Percentiles rank a stretch among this genome's conserved stretches.
These are phyloP conservation scores for Brachionichthys hirsutus DNA, from an alignment of 2,113 vertebrate genomes.

Conservation along the genomic window DNA sequence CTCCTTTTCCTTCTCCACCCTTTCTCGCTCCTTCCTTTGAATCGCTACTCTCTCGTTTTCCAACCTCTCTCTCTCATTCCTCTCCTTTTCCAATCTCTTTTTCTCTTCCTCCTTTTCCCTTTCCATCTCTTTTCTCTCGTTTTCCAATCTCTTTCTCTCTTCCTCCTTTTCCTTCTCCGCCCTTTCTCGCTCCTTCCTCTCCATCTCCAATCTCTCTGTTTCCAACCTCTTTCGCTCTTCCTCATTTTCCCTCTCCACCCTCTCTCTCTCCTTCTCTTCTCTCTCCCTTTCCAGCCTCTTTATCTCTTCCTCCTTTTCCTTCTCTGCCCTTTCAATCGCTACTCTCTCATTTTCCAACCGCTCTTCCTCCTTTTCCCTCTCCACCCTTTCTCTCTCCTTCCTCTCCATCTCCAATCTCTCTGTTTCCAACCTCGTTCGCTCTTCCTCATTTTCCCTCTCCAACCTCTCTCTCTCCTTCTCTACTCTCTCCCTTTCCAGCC, in stretches of 20 bases:
- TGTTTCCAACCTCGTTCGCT: too few species aligned
- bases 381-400: conserved; percentile 16
- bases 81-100: conserved; percentile 1
- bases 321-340: background rate
- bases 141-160: background rate
- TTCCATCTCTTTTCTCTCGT: background rate
- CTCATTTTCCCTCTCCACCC: background rate
- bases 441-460: too few species aligned
- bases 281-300: background rate
- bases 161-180: background rate
- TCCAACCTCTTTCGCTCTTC: background rate
- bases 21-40: too few species aligned
- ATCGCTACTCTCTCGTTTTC: too few species aligned
- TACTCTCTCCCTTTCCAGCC: too few species aligned
- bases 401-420: too few species aligned
- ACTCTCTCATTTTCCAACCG: too few species aligned
- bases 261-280: conserved; percentile 3
- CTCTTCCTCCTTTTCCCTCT: background rate
- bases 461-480: too few species aligned
- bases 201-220: background rate
- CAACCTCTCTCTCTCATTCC: background rate
- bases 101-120: background rate
- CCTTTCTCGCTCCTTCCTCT: background rate
- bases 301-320: background rate
- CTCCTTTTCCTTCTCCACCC: too few species aligned